Conservation (phyloP, 2,113 vertebrate genomes). For the Lophotis ruficrista region DNA sequence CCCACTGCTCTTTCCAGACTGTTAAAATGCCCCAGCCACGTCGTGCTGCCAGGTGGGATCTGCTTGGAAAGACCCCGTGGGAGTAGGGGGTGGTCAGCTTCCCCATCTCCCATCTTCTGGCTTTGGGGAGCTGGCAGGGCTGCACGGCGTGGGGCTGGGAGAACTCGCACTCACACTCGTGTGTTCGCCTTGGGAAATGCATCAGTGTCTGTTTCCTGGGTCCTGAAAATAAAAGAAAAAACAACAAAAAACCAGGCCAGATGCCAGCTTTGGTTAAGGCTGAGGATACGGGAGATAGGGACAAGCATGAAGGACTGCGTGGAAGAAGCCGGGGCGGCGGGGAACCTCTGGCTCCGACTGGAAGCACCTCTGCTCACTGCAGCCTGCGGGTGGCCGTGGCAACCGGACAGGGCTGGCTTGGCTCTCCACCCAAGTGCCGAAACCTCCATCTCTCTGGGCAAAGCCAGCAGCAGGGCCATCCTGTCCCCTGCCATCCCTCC, state of each 20-base stretch:
- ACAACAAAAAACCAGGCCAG: not conserved
- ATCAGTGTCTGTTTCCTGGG: not conserved
- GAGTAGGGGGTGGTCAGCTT: not conserved
- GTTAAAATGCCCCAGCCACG: not conserved
- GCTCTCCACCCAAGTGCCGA: too few species aligned
- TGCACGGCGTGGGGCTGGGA: not conserved
- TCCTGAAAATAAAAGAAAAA: constrained; percentile 25
- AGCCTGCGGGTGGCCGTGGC: not conserved
- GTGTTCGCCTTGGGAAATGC: not conserved
- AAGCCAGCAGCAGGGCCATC: not conserved
- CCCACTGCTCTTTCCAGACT: not conserved
- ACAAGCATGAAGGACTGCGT: accelerated
- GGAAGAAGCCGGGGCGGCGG: not conserved
- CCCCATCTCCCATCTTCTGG: not conserved
- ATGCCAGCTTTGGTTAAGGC: constrained; percentile 57
- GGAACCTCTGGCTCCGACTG: not conserved
- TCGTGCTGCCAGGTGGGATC: not conserved
- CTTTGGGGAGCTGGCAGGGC: not conserved
- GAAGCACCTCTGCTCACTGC: not conserved
- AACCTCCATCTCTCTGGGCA: not conserved
- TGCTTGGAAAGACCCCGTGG: not conserved
- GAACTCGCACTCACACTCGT: not conserved
- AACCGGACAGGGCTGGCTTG: too few species aligned
- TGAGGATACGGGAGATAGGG: not conserved
- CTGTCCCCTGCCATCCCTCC: accelerated